Evolutionary conservation across 2,888 invertebrate species (phyloP).

Genomic region (Athalia cordata): DNA sequence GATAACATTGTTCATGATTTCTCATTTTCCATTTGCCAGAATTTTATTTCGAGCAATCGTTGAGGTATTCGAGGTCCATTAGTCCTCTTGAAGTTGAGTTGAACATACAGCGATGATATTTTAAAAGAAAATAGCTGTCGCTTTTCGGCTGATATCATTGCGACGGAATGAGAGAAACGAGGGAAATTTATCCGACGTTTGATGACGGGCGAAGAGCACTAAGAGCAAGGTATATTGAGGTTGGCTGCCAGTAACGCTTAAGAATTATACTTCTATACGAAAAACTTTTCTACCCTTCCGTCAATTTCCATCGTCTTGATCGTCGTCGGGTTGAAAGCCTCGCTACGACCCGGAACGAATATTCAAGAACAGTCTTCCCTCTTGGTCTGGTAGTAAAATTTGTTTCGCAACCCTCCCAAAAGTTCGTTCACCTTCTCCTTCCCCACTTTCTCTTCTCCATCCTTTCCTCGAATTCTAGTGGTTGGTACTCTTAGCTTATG

Average conservation of each 20-base stretch:
- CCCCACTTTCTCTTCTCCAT: background rate
- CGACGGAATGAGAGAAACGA: background rate
- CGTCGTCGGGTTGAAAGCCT: constrained; percentile 28
- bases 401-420: constrained; percentile 7
- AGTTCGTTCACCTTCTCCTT: constrained; percentile 28
- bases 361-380: constrained; percentile 27
- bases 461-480: background rate
- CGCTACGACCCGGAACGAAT: constrained; percentile 40
- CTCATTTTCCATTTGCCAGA: constrained; percentile 31
- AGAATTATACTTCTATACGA: no score
- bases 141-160: no score
- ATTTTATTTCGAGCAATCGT: constrained; percentile 27
- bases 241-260: no score
- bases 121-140: background rate
- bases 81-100: background rate
- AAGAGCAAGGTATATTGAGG: no score
- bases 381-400: constrained; percentile 11
- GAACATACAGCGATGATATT: constrained; percentile 8
- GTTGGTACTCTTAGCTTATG: background rate
- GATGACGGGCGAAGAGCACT: constrained; percentile 1
- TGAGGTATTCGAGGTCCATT: constrained; percentile 26
- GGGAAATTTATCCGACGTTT: background rate
- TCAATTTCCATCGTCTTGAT: constrained; percentile 26
- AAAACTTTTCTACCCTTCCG: constrained; percentile 39
- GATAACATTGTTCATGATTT: constrained; percentile 14